Conservation (phyloP, 2,797 vertebrate genomes). For the Ctenochaetus hawaiiensis region DNA sequence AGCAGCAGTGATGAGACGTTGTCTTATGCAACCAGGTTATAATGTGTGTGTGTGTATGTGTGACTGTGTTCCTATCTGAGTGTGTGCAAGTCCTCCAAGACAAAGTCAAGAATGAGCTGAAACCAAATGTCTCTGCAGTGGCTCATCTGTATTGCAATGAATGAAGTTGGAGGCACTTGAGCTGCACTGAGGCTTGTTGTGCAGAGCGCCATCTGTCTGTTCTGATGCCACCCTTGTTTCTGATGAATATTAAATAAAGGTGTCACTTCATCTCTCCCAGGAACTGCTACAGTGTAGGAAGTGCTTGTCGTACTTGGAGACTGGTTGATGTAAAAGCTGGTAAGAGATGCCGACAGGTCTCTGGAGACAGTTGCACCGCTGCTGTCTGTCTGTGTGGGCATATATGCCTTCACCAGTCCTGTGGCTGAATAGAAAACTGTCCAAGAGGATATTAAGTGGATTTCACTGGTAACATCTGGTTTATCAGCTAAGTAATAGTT, state of each 20-base stretch:
- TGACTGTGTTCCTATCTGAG: background rate
- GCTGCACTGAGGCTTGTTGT: background rate
- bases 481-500: background rate
- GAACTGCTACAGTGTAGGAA: slow-evolving; percentile 11
- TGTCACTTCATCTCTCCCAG: slow-evolving; percentile 13
- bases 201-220: slow-evolving; percentile 36
- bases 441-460: too few species aligned
- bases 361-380: background rate
- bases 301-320: slow-evolving; percentile 14
- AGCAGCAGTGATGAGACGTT: slow-evolving; percentile 18
- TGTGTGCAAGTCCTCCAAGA: background rate
- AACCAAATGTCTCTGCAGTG: background rate
- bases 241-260: slow-evolving; percentile 47
- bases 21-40: background rate
- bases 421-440: background rate
- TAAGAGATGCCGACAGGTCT: slow-evolving; percentile 23
- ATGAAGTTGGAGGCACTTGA: slow-evolving; percentile 23
- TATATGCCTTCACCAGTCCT: slow-evolving; percentile 19
- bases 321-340: slow-evolving; percentile 30
- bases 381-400: background rate
- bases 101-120: background rate
- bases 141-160: slow-evolving; percentile 4
- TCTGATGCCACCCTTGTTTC: slow-evolving; percentile 13
- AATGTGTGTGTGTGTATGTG: background rate
- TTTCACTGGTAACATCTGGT: too few species aligned